Evolutionary conservation across 2,113 vertebrate species (phyloP).

Genomic region (Procapra przewalskii): DNA sequence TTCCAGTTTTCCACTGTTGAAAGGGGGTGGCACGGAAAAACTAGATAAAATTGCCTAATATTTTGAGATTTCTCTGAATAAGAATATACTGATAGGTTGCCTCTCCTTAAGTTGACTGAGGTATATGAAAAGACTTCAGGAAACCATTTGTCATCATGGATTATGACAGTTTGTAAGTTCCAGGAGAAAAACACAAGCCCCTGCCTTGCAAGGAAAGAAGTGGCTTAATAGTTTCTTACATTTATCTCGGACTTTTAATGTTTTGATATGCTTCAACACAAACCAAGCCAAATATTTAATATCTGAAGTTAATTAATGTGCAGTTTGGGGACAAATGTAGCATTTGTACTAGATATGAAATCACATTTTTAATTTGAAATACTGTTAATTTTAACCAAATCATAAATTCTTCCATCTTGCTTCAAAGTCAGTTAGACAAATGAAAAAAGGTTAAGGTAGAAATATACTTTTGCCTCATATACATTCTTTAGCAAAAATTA

Average conservation of each 20-base stretch:
- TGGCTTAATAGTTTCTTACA: neutral
- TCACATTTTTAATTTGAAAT: neutral
- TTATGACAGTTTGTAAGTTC: neutral
- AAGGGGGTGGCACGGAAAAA: neutral
- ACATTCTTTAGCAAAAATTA: neutral
- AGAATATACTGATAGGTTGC: no score
- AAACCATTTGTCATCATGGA: neutral
- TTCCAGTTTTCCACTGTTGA: neutral
- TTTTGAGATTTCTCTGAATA: neutral
- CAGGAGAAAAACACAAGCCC: neutral
- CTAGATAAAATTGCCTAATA: neutral
- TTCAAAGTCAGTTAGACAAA: neutral
- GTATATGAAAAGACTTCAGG: neutral
- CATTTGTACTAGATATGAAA: neutral
- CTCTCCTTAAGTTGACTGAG: neutral
- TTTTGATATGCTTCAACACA: neutral
- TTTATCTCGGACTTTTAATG: neutral
- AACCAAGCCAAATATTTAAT: neutral
- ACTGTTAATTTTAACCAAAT: conserved; percentile 22
- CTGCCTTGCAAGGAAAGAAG: neutral
- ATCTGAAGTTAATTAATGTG: neutral
- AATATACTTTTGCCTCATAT: neutral
- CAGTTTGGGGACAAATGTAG: neutral
- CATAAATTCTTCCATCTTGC: neutral
- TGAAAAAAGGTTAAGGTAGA: neutral